phyloP scores from a whole-genome alignment of 2,797 vertebrate genomes.

The Erithacus rubecula region DNA sequence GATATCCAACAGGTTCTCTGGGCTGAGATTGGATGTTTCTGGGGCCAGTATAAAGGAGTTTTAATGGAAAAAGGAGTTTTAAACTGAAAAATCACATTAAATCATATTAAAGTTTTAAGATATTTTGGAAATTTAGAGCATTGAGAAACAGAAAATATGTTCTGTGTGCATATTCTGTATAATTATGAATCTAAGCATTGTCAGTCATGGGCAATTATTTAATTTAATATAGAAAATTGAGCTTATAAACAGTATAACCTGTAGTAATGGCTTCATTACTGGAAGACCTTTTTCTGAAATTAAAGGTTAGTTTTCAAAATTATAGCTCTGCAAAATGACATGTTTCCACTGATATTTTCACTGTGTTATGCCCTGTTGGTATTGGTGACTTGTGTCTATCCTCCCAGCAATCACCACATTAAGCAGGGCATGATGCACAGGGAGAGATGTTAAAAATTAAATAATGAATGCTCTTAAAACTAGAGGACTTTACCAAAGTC shows the following conservation, averaged over 20 bases:
- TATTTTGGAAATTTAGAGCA: not conserved
- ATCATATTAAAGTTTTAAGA: not conserved
- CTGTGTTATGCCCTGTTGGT: not conserved
- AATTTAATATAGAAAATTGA: not conserved
- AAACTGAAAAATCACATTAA: not conserved
- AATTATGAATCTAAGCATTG: not conserved
- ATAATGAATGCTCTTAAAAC: not conserved
- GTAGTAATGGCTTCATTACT: not conserved
- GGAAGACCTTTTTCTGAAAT: slow-evolving; percentile 17
- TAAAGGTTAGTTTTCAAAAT: slow-evolving; percentile 38
- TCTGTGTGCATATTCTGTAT: not conserved
- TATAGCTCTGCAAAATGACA: not conserved
- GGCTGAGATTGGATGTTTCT: not conserved
- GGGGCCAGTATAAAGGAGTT: not conserved
- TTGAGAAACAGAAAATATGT: not conserved
- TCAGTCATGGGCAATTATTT: not conserved
- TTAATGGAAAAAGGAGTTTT: too few relatives aligned
- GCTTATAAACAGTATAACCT: not conserved
- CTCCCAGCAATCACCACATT: not conserved
- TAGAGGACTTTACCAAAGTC: not conserved
- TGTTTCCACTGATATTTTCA: not conserved
- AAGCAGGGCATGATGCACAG: not conserved
- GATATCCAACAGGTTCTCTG: not conserved
- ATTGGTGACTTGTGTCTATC: not conserved
- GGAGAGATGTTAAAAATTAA: not conserved